Evolutionary conservation across 2,888 invertebrate species (phyloP).

Genomic region (Phengaris alcon): DNA sequence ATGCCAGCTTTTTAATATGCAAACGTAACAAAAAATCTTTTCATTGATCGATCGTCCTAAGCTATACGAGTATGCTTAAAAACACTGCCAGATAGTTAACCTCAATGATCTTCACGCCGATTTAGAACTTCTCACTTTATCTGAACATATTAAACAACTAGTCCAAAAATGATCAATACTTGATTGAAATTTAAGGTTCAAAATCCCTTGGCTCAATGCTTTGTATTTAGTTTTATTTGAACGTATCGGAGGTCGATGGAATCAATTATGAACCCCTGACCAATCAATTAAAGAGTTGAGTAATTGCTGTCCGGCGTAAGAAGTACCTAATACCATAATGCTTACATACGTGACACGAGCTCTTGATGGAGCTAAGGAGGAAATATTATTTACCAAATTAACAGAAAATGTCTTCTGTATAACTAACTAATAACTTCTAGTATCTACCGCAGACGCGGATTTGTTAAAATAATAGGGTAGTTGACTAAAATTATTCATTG

Average conservation of each 20-base stretch:
- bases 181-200: not conserved
- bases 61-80: conserved; percentile 28
- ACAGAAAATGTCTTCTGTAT: too few species aligned
- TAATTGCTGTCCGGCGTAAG: conserved; percentile 12
- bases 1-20: conserved; percentile 1
- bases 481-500: too few species aligned
- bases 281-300: conserved; percentile 55
- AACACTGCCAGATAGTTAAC: conserved; percentile 28
- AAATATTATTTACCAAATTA: not conserved
- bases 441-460: too few species aligned
- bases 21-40: conserved; percentile 21
- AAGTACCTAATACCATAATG: conserved; percentile 1
- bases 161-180: not conserved
- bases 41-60: conserved; percentile 26
- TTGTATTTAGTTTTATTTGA: conserved; percentile 23
- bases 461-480: too few species aligned
- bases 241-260: conserved; percentile 44
- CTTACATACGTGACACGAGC: not conserved
- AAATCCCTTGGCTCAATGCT: not conserved
- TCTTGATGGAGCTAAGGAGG: not conserved
- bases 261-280: conserved; percentile 56
- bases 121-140: conserved; percentile 23
- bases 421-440: too few species aligned
- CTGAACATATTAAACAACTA: not conserved
- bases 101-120: conserved; percentile 31